Base-by-base conservation (phyloP, 2,888 invertebrate genomes). In the Pelosia muscerda region DNA sequence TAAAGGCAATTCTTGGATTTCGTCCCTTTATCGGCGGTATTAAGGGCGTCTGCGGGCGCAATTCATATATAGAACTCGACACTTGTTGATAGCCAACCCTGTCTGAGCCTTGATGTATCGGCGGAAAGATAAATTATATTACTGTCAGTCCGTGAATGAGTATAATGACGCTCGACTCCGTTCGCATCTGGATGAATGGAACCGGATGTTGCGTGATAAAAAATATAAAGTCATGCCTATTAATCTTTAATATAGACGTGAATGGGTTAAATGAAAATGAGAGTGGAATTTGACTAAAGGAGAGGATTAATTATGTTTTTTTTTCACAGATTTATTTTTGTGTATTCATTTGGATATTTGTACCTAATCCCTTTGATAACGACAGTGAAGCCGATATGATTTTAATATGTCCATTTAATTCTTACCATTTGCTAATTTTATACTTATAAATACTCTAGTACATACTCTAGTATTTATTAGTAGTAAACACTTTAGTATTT, bases 1-100 rank as follows among this genome's bases (percentile, higher is more conserved):
- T 62, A 59, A 68, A 69, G 59, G 42, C 71, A 80, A 75, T 73
- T 70, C 69, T 60, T 65, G 63, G 60, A 73, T 78, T 73, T 65
- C 56, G 66, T 60, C 69, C 68, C 68, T 75, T 71, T 69, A 71
- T 71, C 72, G 63, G 56, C n/a, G 54, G 72, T 73, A 77, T 76
- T 74, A 80, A 75, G 73, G 81, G 75, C 76, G 79, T 75, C 79
- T 76, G 81, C 73, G 82, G 82, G 77, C 69, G 68, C 78, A 84
- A 88, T 89, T 88, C 89, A 91, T 90, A 84, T 86, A 84, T 86
- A 84, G 86, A 85, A 84, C 88, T 87, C 82, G 91, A 89, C 92
- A 94, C 93, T 93, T 94, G 93, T 93, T 94, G 94, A 94, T 93
- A 91, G 89, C 87, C 74, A 67, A 70, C 68, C 75, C 77, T 73